phyloP scores from a whole-genome alignment of 2,888 invertebrate genomes.

The Cryptophagus acutangulus region DNA sequence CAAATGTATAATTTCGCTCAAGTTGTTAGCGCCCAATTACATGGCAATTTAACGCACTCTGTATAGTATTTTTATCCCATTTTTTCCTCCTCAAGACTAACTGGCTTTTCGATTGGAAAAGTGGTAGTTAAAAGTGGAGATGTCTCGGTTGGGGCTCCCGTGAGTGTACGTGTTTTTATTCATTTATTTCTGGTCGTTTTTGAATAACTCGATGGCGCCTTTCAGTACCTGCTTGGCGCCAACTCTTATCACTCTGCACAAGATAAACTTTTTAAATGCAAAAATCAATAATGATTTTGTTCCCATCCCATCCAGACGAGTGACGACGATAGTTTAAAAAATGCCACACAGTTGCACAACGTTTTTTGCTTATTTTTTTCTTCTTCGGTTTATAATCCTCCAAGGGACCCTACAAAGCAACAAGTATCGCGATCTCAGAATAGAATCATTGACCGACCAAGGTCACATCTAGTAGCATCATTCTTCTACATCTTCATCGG shows the following conservation, averaged over 20 bases:
- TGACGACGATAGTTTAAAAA: background rate
- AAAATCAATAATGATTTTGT: background rate
- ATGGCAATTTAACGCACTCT: too few species aligned
- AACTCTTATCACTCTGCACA: background rate
- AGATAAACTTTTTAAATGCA: background rate
- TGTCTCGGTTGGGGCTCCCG: too few species aligned
- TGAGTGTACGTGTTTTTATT: too few species aligned
- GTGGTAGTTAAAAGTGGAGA: background rate
- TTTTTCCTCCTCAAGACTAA: too few species aligned
- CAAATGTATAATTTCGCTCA: too few species aligned
- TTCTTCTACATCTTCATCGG: too few species aligned
- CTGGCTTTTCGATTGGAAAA: too few species aligned
- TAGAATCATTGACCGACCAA: too few species aligned
- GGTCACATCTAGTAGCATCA: too few species aligned
- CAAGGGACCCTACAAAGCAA: too few species aligned
- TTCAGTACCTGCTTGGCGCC: background rate
- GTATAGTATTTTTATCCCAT: too few species aligned
- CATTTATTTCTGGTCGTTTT: conserved; percentile 7
- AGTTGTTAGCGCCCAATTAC: conserved; percentile 1
- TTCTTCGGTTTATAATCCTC: background rate
- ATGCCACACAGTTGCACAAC: background rate
- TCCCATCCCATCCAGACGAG: background rate
- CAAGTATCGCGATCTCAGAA: too few species aligned
- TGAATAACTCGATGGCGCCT: conserved; percentile 8
- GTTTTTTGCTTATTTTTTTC: background rate